Evolutionary conservation across 2,888 invertebrate genomes (phyloP).

Genomic region (Andrena marginata): DNA sequence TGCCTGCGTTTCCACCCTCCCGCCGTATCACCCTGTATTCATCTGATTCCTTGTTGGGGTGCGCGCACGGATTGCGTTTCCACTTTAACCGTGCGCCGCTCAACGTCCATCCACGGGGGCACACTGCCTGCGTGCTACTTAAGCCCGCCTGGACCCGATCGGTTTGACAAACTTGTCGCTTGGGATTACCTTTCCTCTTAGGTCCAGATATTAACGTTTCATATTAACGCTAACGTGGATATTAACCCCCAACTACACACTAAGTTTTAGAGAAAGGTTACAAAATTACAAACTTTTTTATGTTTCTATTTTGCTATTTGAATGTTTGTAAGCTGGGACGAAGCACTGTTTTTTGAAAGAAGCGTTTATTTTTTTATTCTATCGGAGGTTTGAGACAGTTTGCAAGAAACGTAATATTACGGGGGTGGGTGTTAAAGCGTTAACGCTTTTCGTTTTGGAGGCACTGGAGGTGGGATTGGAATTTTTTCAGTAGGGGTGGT

Average conservation of each 20-base stretch:
- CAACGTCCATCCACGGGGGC: conserved; percentile 63
- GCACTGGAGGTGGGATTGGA: background rate
- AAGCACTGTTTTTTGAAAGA: no score
- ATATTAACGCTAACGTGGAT: no score
- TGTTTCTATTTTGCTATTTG: no score
- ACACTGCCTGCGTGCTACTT: conserved; percentile 53
- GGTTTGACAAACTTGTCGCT: conserved; percentile 18
- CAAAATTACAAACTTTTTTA: no score
- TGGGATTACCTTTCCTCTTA: conserved; percentile 11
- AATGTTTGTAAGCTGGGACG: no score
- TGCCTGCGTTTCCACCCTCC: conserved; percentile 70
- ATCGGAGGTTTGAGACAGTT: no score
- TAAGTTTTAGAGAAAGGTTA: no score
- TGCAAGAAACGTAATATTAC: no score
- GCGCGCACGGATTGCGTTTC: conserved; percentile 79
- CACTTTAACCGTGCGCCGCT: conserved; percentile 75
- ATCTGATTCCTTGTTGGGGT: conserved; percentile 75
- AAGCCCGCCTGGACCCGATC: conserved; percentile 17
- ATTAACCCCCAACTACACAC: no score
- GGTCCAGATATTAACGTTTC: background rate
- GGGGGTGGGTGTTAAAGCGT: no score
- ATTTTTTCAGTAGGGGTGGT: background rate
- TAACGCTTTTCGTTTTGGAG: no score
- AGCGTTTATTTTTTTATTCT: no score
- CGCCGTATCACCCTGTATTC: conserved; percentile 70